phyloP scores from a whole-genome alignment of 2,797 vertebrate species.

The Enteromius treurensis region DNA sequence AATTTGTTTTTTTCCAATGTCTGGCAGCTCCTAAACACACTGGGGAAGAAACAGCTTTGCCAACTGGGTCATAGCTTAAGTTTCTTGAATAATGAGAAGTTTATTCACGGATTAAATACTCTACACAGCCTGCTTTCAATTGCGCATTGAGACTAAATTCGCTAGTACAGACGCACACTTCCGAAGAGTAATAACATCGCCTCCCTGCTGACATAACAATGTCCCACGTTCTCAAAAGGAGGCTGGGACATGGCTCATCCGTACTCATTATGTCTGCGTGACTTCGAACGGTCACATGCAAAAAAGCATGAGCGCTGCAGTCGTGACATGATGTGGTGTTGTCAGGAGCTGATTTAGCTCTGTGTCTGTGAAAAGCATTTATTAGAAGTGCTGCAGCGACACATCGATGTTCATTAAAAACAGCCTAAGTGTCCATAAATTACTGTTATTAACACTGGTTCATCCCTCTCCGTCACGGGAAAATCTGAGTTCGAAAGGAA shows the following conservation, averaged over 20 bases:
- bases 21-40: conserved; percentile 42
- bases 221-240: conserved; percentile 16
- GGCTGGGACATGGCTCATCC: conserved; percentile 25
- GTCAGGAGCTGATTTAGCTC: conserved; percentile 40
- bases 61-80: conserved; percentile 37
- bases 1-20: conserved; percentile 45
- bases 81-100: conserved; percentile 44
- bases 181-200: not conserved
- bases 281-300: conserved; percentile 18
- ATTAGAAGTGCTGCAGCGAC: conserved; percentile 37
- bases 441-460: conserved; percentile 50
- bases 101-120: conserved; percentile 35
- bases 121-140: not conserved
- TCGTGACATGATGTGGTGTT: conserved; percentile 11
- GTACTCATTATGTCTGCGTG: conserved; percentile 26
- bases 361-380: conserved; percentile 24
- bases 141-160: conserved; percentile 8
- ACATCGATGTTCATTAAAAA: conserved; percentile 25
- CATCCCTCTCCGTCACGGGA: conserved; percentile 21
- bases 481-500: not conserved
- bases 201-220: not conserved
- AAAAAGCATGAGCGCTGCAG: not conserved
- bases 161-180: not conserved
- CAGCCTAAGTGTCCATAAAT: conserved; percentile 50
- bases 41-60: conserved; percentile 22